These are phyloP conservation scores for Cybosia mesomella DNA, from an alignment of 2,888 invertebrate species.

Conservation along the genomic window DNA sequence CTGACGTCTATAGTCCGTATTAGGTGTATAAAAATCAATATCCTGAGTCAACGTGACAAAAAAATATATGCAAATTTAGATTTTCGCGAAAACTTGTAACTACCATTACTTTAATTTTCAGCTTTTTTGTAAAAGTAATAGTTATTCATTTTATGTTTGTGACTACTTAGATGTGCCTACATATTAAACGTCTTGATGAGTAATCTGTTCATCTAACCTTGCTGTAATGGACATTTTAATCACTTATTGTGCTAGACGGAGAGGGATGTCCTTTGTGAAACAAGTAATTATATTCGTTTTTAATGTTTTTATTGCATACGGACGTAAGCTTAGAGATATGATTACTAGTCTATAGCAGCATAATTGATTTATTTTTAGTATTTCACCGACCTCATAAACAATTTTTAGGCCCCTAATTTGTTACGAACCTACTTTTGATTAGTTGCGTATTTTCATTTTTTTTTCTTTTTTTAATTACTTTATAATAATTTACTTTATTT, in stretches of 20 bases:
- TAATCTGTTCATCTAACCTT: constrained; percentile 9
- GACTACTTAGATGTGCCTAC: constrained; percentile 3
- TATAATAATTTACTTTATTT: not conserved
- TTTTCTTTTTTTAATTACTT: too few species aligned
- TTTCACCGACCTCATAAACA: not conserved
- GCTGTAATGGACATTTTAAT: constrained; percentile 6
- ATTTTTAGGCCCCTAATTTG: not conserved
- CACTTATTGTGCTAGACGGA: constrained; percentile 6
- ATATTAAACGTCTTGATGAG: constrained; percentile 7
- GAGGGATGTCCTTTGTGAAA: constrained; percentile 9
- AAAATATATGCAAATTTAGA: too few species aligned
- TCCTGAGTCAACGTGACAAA: too few species aligned
- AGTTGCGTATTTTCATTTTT: too few species aligned
- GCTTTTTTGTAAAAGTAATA: not conserved
- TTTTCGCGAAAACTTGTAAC: too few species aligned
- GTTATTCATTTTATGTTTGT: not conserved
- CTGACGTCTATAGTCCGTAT: too few species aligned
- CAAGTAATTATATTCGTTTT: not conserved
- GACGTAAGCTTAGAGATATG: not conserved
- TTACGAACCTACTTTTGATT: too few species aligned
- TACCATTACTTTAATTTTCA: too few species aligned
- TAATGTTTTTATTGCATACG: constrained; percentile 1
- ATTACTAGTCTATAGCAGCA: not conserved
- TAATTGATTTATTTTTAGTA: not conserved
- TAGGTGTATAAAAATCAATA: too few species aligned